Evolutionary conservation across 2,888 invertebrate genomes (phyloP).

Genomic region (Bedellia somnulentella): DNA sequence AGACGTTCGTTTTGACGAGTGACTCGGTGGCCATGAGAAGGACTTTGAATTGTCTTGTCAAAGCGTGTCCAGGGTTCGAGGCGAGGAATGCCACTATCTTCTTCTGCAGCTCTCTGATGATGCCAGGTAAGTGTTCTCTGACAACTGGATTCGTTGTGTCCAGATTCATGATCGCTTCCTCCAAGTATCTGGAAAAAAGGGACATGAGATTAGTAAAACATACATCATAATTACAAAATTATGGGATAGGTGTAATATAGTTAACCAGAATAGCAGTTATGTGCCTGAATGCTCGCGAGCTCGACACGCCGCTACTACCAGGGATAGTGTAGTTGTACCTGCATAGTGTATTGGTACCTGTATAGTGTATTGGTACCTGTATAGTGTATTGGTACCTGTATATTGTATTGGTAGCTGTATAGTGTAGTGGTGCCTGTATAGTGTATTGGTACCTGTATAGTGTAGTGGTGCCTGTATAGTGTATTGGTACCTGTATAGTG

Average conservation of each 20-base stretch:
- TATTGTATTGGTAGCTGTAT: too few relatives aligned
- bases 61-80: constrained; percentile 66
- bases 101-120: constrained; percentile 74
- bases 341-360: too few relatives aligned
- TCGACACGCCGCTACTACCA: constrained; percentile 87
- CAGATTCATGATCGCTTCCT: constrained; percentile 83
- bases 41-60: constrained; percentile 68
- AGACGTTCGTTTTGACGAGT: constrained; percentile 37
- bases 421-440: too few relatives aligned
- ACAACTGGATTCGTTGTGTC: constrained; percentile 77
- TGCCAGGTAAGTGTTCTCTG: constrained; percentile 78
- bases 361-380: too few relatives aligned
- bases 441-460: too few relatives aligned
- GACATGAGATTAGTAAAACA: neutral
- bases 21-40: constrained; percentile 71
- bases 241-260: neutral
- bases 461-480: too few relatives aligned
- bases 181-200: constrained; percentile 69
- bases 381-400: too few relatives aligned
- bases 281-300: constrained; percentile 60
- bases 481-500: too few relatives aligned
- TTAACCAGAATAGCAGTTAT: neutral
- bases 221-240: neutral
- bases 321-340: too few relatives aligned
- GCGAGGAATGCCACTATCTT: constrained; percentile 72